Evolutionary conservation across 2,113 vertebrate genomes (phyloP).

Genomic region (Pyrgilauda ruficollis): DNA sequence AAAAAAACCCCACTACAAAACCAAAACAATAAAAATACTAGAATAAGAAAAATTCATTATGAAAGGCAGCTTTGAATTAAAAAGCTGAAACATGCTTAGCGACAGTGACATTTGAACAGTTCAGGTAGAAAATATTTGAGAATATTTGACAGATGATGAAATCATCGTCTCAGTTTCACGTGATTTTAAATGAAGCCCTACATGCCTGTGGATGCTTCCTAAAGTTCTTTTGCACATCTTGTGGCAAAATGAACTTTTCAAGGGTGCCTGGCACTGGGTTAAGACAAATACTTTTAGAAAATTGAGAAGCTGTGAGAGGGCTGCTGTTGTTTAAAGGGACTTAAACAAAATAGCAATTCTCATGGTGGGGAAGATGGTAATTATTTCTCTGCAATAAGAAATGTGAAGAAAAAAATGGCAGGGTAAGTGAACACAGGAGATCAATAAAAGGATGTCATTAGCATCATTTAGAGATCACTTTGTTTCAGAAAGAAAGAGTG

Average conservation of each 20-base stretch:
- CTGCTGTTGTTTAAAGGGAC: neutral
- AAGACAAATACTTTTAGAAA: neutral
- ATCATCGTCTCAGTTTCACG: neutral
- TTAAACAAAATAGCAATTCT: neutral
- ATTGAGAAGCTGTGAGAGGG: neutral
- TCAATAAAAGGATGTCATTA: neutral
- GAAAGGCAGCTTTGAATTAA: neutral
- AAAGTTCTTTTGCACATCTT: neutral
- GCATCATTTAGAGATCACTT: neutral
- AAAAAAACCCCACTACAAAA: neutral
- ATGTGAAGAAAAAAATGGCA: neutral
- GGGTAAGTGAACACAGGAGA: neutral
- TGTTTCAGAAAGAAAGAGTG: neutral
- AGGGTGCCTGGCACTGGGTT: neutral
- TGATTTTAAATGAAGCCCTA: neutral
- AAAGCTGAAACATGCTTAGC: neutral
- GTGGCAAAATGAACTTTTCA: neutral
- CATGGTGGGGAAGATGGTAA: neutral
- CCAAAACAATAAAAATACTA: neutral
- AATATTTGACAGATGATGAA: neutral
- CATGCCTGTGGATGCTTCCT: neutral
- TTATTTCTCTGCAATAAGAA: neutral
- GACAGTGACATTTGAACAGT: neutral
- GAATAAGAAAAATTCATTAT: neutral
- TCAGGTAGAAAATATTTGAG: neutral